Base-by-base conservation (phyloP, 2,888 invertebrate genomes). In the Synergus laeviventris region DNA sequence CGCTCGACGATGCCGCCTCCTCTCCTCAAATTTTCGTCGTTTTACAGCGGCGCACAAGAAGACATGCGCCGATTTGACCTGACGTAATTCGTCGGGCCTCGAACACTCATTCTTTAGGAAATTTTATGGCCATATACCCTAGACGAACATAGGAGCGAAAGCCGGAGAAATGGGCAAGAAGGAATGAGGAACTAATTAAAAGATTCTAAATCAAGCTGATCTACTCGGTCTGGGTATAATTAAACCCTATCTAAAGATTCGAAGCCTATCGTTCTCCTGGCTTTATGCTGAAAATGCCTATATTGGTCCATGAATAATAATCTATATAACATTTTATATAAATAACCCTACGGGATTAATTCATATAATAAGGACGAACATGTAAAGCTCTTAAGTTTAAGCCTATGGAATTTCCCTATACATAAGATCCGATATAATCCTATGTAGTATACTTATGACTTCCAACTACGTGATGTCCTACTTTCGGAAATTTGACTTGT, bases 21-120 rank as follows among this genome's bases (percentile, higher is more conserved):
- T 74, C 76, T 75, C 74, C 78, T 38, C 59, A 49, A 66, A 76
- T 79, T 79, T 83, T 84, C 82, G 83, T 84, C 86, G 84, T 84
- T 85, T 85, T 85, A 83, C 85, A 83, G 83, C 83, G 82, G 82
- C 79, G 80, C 75, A 80, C 74, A 78, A 79, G 64, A 79, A 77
- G 56, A 86, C 87, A 87, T 87, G 87, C 87, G 87, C 87, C 75
- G 79, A 78, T 74, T 80, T 62, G 76, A 61, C 64, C 78, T 84
- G 83, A 83, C 83, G 82, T 81, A 80, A 80, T 74, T 74, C 75
- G 70, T 76, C 61, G 59, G 64, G 76, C 77, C 80, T 79, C 59
- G 79, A 77, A 76, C 75, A 62, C 59, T 77, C 42, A 49, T 49
- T 49, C 42, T 70, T 36, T 49, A 4, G 49, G 11, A 31, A 49